Percentiles rank a stretch among this genome's conserved stretches.
Conservation (phyloP, 2,888 invertebrate genomes). For the Pasiphila rectangulata region DNA sequence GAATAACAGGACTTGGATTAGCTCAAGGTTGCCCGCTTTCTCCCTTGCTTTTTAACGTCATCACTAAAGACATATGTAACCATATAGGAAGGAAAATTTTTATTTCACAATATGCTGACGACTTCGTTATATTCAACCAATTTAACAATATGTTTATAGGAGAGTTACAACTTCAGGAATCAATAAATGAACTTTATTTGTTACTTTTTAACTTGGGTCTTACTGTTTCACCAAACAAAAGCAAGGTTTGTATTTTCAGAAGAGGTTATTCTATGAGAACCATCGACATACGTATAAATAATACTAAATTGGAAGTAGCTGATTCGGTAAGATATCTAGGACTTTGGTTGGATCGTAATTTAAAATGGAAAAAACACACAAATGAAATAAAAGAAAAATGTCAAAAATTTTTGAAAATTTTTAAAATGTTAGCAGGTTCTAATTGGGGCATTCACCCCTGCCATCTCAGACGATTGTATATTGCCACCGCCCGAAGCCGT, state of each 20-base stretch:
- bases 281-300: neutral
- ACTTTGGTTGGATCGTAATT: neutral
- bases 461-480: neutral
- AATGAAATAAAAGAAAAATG: neutral
- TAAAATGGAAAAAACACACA: neutral
- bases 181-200: neutral
- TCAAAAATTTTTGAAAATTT: neutral
- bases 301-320: neutral
- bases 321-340: neutral
- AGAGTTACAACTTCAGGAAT: neutral
- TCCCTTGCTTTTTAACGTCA: constrained; percentile 6
- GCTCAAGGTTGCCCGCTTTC: neutral
- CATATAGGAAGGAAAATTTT: neutral
- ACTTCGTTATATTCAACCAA: constrained; percentile 1
- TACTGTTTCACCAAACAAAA: constrained; percentile 1
- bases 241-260: constrained; percentile 1
- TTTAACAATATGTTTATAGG: neutral
- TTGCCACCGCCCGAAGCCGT: neutral
- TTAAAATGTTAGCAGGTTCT: neutral
- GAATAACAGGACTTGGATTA: neutral
- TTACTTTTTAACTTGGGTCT: neutral
- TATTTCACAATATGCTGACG: constrained; percentile 2
- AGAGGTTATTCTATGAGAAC: neutral
- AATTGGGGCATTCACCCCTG: neutral
- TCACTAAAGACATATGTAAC: constrained; percentile 2